Evolutionary conservation across 2,113 vertebrate species (phyloP).

Genomic region (Ochotona princeps): DNA sequence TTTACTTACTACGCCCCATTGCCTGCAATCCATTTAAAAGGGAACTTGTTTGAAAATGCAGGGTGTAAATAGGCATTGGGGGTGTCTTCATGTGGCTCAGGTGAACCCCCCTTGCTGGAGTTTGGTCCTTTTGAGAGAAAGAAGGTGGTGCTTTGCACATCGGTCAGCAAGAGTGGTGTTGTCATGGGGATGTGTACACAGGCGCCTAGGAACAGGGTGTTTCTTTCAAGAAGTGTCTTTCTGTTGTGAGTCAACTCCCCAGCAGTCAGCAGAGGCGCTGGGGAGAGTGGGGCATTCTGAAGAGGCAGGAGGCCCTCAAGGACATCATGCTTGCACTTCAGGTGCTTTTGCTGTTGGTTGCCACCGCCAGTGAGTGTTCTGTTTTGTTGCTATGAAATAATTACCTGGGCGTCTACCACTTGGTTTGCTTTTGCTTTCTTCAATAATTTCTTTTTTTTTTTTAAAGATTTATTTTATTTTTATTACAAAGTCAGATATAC

Average conservation of each 20-base stretch:
- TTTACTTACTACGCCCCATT: no score
- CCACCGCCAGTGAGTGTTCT: conserved; percentile 39
- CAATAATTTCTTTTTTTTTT: background rate
- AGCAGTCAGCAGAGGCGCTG: background rate
- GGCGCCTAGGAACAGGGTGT: conserved; percentile 12
- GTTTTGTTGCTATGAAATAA: background rate
- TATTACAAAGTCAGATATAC: no score
- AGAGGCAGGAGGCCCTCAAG: background rate
- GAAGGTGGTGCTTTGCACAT: conserved; percentile 49
- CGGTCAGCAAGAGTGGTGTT: background rate
- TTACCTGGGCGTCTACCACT: background rate
- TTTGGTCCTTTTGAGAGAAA: conserved; percentile 5
- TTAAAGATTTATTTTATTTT: no score
- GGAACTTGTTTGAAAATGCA: conserved; percentile 1
- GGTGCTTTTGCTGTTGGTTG: background rate
- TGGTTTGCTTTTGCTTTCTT: background rate
- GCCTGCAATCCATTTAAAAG: background rate
- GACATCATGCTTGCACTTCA: background rate
- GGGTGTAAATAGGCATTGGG: background rate
- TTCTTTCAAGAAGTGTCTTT: background rate
- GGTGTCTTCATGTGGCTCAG: background rate
- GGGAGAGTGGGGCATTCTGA: background rate
- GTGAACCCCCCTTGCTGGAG: background rate
- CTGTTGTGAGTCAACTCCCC: background rate
- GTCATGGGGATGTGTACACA: background rate